Percentiles rank a stretch among this genome's conserved stretches.
Evolutionary conservation across 1,140 invertebrate species (phyloP).

Genomic region (Drosophila ambigua): DNA sequence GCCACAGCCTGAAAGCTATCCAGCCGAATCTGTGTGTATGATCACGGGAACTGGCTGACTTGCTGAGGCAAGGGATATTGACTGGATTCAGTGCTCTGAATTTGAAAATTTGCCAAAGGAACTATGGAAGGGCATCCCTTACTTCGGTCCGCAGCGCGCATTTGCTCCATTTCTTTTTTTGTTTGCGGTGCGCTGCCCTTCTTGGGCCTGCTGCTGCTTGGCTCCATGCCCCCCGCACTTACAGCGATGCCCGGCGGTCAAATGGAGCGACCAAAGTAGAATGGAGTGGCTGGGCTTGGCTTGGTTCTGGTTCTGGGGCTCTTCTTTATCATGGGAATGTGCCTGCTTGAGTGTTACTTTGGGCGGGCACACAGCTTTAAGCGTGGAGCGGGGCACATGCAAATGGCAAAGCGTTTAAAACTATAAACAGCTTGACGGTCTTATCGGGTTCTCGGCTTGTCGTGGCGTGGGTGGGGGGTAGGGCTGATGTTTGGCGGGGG

Average conservation of each 20-base stretch:
- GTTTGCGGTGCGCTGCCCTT: not conserved
- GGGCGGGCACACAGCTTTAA: constrained; percentile 3
- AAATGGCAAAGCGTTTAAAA: constrained; percentile 64
- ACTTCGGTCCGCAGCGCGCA: not conserved
- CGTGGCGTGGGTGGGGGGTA: not conserved
- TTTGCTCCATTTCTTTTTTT: not conserved
- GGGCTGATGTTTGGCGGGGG: not conserved
- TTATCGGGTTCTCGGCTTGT: constrained; percentile 19
- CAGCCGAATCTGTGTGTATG: too few relatives aligned
- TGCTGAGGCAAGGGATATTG: too few relatives aligned
- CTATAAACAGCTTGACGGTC: constrained; percentile 65
- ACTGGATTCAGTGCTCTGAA: too few relatives aligned
- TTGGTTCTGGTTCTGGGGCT: not conserved
- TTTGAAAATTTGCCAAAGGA: too few relatives aligned
- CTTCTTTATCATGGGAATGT: constrained; percentile 68
- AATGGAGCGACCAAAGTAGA: constrained; percentile 23
- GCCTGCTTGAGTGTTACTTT: constrained; percentile 51
- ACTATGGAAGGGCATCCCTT: too few relatives aligned
- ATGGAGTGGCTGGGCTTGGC: constrained; percentile 16
- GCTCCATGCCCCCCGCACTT: constrained; percentile 35
- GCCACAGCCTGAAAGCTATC: too few relatives aligned
- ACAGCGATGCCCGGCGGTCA: constrained; percentile 62
- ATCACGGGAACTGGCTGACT: too few relatives aligned
- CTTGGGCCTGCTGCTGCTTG: constrained; percentile 18
- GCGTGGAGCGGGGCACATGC: constrained; percentile 33